Conservation (phyloP, 2,888 invertebrate species). For the Nomada ferruginata region DNA sequence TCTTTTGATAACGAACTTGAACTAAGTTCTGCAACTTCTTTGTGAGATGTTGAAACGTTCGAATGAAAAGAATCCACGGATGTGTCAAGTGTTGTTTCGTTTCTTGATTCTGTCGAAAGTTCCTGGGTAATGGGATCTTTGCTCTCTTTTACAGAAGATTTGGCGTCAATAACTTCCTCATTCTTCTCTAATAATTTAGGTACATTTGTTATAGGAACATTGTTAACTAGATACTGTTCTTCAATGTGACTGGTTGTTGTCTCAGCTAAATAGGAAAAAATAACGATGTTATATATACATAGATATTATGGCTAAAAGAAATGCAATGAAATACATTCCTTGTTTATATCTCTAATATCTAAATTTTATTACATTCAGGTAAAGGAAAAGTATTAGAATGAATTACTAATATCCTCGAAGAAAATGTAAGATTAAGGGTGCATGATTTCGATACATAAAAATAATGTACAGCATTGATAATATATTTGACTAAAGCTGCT, state of each 20-base stretch:
- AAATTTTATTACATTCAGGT: conserved; percentile 10
- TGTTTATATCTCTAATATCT: background rate
- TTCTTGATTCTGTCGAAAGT: conserved; percentile 18
- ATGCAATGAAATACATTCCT: conserved; percentile 11
- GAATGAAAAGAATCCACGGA: conserved; percentile 3
- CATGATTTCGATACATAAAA: conserved; percentile 8
- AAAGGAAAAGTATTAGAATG: background rate
- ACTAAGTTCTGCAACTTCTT: conserved; percentile 3
- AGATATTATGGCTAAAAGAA: background rate
- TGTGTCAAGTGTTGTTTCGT: conserved; percentile 4
- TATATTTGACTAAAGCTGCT: conserved; percentile 19
- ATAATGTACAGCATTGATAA: conserved; percentile 11
- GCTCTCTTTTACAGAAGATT: conserved; percentile 22
- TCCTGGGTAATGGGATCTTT: conserved; percentile 24
- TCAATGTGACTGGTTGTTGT: conserved; percentile 45
- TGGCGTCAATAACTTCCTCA: conserved; percentile 28
- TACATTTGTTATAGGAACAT: conserved; percentile 49
- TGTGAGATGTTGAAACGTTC: background rate
- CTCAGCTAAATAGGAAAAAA: conserved; percentile 57
- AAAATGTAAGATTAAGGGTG: conserved; percentile 5
- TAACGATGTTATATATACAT: conserved; percentile 19
- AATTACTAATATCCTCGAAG: conserved; percentile 9
- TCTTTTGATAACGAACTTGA: conserved; percentile 16
- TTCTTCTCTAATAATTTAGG: conserved; percentile 39
- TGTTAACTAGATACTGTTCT: conserved; percentile 61